Evolutionary conservation across 2,797 vertebrate genomes (phyloP), one percentile per base, ranked within the genome.

Genomic region (Artibeus jamaicensis): DNA sequence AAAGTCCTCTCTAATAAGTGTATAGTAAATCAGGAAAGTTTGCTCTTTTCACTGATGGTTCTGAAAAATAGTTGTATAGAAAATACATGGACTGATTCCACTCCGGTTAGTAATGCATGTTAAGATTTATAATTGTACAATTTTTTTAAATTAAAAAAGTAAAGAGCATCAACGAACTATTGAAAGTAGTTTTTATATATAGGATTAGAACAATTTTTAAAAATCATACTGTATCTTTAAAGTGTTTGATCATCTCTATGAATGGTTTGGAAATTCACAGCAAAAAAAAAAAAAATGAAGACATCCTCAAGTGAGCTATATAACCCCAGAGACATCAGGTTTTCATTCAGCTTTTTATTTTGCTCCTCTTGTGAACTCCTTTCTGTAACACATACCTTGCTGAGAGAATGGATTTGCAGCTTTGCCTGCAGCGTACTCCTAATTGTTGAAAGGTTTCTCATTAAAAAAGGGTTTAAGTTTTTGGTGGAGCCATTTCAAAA

Each of bases 401-500:
- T 89, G 82, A 90, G 57, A 81, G 70, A 82, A 68, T 85, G 62
- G 73, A 77, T 92, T 95, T 86, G n/a, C 34, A 92, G 42, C 19
- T 93, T 85, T 3, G 0, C 14, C 46, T 26, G 89, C n/a, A 68
- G 26, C 32, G 48, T 93, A 37, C 67, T 76, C 39, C 65, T 91
- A 29, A 70, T 83, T 83, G 18, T 84, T 67, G 16, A 92, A 83
- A 95, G 22, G 6, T 87, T 79, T 65, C 46, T 65, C 55, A 1
- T 85, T 83, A 37, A 55, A 68, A 65, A 81, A 87, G 71, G 12
- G 19, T 24, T 48, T 37, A 39, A 29, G 90, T 50, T 85, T 87
- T 93, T 92, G 90, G 34, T 34, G 24, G 44, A 96, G 70, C 57
- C 32, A 81, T 94, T 87, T 90, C 86, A 91, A 86, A 59, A 78